Evolutionary conservation across 2,113 vertebrate genomes (phyloP), one percentile per base, ranked within the genome.

Genomic region (Platycercus adscitus): DNA sequence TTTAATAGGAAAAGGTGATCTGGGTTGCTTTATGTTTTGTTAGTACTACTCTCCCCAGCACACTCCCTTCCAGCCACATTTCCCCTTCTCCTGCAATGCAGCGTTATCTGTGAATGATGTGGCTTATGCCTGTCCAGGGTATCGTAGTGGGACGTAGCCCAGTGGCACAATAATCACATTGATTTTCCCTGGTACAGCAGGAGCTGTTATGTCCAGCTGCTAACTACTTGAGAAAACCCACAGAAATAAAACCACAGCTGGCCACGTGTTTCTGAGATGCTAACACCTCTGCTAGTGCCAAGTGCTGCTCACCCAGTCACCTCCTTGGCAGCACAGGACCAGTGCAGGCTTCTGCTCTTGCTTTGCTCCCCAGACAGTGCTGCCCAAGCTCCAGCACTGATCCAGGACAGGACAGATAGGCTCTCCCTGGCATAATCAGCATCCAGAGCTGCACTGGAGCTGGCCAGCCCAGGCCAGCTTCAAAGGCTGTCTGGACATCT

Each of bases 171-270:
- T 33, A 86, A 91, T 93, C 39, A 3, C 4, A 96, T 90, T 33
- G 96, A 96, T 97, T 95, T 82, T 95, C 80, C 85, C 89, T 81
- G 69, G 77, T 73, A 86, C 94, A 79, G 82, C 87, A 88, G 79
- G 66, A 60, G n/a, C 52, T 35, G 23, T 70, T 44, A 13, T 33
- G 55, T 89, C 92, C 86, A 60, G 12, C 85, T 53, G 29, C 63
- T 89, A 37, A 77, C 81, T 46, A 55, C 71, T 70, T 11, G 35
- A 47, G 95, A 13, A 43, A n/a, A 94, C 44, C 2, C 43, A n/a
- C 37, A 11, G 0, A 70, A 86, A 53, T 2, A 52, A 86, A 29
- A 52, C 52, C 7, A 2, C 39, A 53, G 71, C 28, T 31, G 92
- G 60, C 33, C 15, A 44, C 2, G 1, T 17, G 50, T 72, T 91